Percentiles rank a stretch among this genome's conserved stretches.
Conservation (phyloP, 2,797 vertebrate species). For the Pseudochirops corinnae region DNA sequence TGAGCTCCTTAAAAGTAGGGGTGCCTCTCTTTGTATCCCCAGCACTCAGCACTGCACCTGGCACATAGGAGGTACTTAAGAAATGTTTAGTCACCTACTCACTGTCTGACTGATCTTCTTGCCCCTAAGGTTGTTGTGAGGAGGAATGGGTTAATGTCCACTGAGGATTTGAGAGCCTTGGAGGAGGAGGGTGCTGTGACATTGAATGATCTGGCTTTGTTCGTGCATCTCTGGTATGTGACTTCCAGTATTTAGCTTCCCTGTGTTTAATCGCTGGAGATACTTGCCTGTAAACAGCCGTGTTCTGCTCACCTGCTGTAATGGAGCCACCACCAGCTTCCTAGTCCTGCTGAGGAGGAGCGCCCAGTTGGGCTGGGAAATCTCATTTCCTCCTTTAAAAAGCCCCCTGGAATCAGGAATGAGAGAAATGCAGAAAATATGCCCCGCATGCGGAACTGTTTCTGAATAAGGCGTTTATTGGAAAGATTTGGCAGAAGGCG, state of each 20-base stretch:
- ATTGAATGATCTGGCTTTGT: conserved; percentile 76
- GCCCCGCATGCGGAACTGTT: conserved; percentile 72
- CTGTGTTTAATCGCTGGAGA: conserved; percentile 49
- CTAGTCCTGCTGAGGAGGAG: not conserved
- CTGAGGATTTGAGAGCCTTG: conserved; percentile 21
- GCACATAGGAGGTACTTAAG: not conserved
- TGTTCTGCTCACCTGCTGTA: conserved; percentile 27
- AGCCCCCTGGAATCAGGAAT: conserved; percentile 72
- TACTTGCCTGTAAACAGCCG: not conserved
- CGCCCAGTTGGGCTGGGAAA: conserved; percentile 38
- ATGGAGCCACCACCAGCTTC: not conserved
- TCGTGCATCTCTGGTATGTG: conserved; percentile 54
- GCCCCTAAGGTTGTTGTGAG: not conserved
- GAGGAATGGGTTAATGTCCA: conserved; percentile 62
- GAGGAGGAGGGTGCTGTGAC: conserved; percentile 68
- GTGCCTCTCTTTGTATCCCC: not conserved
- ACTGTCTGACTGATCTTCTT: not conserved
- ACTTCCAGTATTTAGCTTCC: conserved; percentile 67
- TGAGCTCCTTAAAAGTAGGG: not conserved
- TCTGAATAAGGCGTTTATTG: conserved; percentile 78
- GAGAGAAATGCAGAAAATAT: conserved; percentile 81
- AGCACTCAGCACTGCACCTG: not conserved
- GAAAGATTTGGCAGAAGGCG: conserved; percentile 66
- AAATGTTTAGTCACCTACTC: not conserved
- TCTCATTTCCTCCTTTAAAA: conserved; percentile 50